phyloP scores from a whole-genome alignment of 1,140 invertebrate species.

The Calycopis cecrops region DNA sequence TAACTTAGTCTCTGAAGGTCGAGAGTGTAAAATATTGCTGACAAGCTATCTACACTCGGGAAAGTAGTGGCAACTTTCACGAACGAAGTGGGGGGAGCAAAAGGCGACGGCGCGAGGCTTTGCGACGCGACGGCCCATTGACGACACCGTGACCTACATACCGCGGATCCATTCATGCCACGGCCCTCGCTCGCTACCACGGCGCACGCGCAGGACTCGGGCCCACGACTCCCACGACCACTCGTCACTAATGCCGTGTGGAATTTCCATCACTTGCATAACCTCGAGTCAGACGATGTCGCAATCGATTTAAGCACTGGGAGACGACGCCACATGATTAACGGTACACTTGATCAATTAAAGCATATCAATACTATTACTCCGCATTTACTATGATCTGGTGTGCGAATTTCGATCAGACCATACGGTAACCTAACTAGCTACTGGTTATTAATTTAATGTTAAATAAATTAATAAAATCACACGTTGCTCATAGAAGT shows the following conservation, averaged over 20 bases:
- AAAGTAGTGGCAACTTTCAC: constrained; percentile 73
- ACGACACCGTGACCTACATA: constrained; percentile 71
- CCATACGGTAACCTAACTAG: too few relatives aligned
- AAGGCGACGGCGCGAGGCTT: constrained; percentile 57
- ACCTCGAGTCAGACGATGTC: constrained; percentile 63
- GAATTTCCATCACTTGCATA: constrained; percentile 65
- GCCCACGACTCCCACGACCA: constrained; percentile 37
- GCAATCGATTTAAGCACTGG: constrained; percentile 48
- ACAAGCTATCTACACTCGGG: constrained; percentile 44
- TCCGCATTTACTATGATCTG: too few relatives aligned
- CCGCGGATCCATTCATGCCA: constrained; percentile 67
- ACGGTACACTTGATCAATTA: constrained; percentile 72
- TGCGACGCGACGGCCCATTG: constrained; percentile 62
- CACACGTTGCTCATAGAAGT: too few relatives aligned
- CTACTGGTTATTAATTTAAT: too few relatives aligned
- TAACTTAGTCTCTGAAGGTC: constrained; percentile 54
- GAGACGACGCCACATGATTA: constrained; percentile 49
- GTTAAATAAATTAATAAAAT: too few relatives aligned
- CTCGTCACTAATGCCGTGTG: constrained; percentile 37
- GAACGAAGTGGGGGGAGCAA: constrained; percentile 49
- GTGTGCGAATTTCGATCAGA: too few relatives aligned
- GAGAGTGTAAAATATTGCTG: constrained; percentile 50
- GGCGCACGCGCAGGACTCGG: constrained; percentile 45
- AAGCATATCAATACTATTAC: constrained; percentile 35
- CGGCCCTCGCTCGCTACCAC: constrained; percentile 43